Base-by-base conservation (phyloP, 2,888 invertebrate species). In the Cosmorhoe ocellata region DNA sequence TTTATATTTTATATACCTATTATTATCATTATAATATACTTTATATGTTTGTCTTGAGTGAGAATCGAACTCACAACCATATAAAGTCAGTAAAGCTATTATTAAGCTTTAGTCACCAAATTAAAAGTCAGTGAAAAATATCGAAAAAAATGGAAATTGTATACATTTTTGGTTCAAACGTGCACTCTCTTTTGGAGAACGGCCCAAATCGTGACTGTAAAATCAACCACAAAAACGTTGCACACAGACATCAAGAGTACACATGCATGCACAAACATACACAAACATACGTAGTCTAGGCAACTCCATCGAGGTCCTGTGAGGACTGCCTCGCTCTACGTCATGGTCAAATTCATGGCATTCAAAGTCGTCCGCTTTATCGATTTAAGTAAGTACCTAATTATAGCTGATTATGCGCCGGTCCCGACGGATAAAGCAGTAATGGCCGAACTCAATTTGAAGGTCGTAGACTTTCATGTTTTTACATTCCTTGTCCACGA, bases 321-420 rank as follows among this genome's bases (percentile, higher is more conserved):
- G 66, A 62, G 55, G 72, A 66, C 70, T 67, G 63, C 79, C 83
- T 80, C 73, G 74, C 56, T 63, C 58, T 50, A 27, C 61, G 54
- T 67, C 81, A 84, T 68, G 84, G 83, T 74, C 83, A 82, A 76
- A 77, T 79, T 75, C 82, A 84, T 76, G 81, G 82, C 67, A 64
- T 61, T 61, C 51, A 51, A 60, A 59, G 51, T 60, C 42, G 51
- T 55, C 56, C 51, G 51, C 44, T 66, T 68, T 50, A 61, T 48
- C 55, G 56, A 46, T 57, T 12, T 26, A 58, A 44, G 49, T 26
- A 58, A 44, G 49, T 51, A 51, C 47, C 52, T 61, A 59, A 52
- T 58, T 58, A 55, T 41, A 47, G 18, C 18, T 18, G 28, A 40
- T 34, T 51, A 44, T 42, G 27, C 26, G 46, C 41, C 51, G 51